These are phyloP conservation scores for Myzus persicae DNA, from an alignment of 1,140 invertebrate genomes.

Conservation along the genomic window DNA sequence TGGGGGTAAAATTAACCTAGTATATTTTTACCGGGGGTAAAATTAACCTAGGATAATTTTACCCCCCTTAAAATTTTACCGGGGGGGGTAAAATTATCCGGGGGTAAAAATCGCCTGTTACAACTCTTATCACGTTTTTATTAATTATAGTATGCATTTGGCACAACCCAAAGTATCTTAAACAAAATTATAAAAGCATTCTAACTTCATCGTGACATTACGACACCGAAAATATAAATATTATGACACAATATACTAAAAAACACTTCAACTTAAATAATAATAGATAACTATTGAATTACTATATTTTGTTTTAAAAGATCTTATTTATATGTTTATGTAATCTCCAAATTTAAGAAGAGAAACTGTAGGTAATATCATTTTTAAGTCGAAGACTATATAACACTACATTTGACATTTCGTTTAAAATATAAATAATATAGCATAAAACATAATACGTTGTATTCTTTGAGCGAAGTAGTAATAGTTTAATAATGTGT, in stretches of 20 bases:
- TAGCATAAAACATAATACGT: background rate
- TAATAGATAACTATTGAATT: background rate
- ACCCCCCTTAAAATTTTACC: too few species aligned
- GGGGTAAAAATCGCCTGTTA: too few species aligned
- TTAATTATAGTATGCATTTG: background rate
- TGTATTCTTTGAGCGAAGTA: background rate
- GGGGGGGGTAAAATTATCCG: too few species aligned
- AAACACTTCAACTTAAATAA: background rate
- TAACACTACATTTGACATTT: background rate
- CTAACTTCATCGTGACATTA: background rate
- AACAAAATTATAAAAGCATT: background rate
- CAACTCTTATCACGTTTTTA: background rate
- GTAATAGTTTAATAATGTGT: background rate
- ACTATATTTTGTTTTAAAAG: background rate
- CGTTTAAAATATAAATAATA: too few species aligned
- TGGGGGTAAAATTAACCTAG: too few species aligned
- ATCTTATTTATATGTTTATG: background rate
- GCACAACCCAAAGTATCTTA: too few species aligned
- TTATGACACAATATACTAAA: background rate
- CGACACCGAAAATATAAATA: background rate
- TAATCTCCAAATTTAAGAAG: background rate
- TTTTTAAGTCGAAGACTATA: background rate
- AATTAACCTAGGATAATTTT: too few species aligned
- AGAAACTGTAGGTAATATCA: background rate
- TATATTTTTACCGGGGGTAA: too few species aligned